These are phyloP conservation scores for Agapornis canus DNA, from an alignment of 2,797 vertebrate species.

Conservation along the genomic window DNA sequence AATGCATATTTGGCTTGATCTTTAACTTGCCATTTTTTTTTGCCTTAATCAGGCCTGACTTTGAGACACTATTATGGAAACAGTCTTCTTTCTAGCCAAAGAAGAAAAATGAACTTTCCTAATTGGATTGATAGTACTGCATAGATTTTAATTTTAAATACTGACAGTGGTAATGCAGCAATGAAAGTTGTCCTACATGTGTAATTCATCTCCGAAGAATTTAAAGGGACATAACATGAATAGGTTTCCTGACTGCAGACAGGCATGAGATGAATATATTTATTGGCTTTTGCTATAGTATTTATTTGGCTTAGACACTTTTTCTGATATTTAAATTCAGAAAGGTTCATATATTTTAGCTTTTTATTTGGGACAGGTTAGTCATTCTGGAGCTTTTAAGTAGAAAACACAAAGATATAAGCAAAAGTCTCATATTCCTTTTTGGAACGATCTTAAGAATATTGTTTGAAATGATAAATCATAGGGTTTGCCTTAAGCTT, in stretches of 20 bases:
- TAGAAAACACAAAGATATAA: neutral
- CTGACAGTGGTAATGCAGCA: neutral
- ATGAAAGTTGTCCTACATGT: neutral
- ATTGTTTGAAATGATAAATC: neutral
- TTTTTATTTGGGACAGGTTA: neutral
- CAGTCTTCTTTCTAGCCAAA: neutral
- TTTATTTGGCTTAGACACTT: neutral
- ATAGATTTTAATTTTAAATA: conserved; percentile 8
- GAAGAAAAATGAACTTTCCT: conserved; percentile 10
- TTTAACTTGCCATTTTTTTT: neutral
- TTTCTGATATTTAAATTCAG: neutral
- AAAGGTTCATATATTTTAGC: neutral
- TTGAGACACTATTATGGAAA: neutral
- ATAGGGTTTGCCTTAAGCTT: neutral
- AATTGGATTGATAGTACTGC: neutral
- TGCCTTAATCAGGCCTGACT: neutral
- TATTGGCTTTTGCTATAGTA: neutral
- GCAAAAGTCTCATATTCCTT: neutral
- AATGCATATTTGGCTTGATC: neutral
- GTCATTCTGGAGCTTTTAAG: neutral
- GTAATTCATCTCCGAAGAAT: neutral
- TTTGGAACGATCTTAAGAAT: neutral
- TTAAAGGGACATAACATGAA: neutral
- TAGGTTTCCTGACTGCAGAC: neutral
- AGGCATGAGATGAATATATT: neutral